Conservation (phyloP, 92 coral and sea anemone species). For the Parazoanthus darwini region DNA sequence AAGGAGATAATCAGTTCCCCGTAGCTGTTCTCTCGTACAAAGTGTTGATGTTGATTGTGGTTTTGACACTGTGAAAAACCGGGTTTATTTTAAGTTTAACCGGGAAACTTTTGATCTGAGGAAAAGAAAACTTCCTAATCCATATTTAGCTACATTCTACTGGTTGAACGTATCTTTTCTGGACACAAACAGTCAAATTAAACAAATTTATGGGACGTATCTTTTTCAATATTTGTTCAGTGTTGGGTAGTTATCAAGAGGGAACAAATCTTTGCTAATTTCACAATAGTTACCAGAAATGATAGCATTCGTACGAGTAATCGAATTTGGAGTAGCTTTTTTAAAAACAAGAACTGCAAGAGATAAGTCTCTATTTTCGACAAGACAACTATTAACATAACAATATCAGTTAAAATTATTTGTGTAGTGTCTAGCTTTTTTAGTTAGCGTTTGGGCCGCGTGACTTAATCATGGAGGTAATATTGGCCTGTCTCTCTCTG, state of each 20-base stretch:
- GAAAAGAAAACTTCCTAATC: constrained; percentile 23
- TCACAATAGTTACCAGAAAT: background rate
- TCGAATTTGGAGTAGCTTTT: constrained; percentile 5
- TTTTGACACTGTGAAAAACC: constrained; percentile 18
- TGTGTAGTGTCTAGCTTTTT: background rate
- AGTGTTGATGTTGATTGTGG: constrained; percentile 25
- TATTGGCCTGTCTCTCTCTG: constrained; percentile 19
- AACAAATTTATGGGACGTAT: constrained; percentile 21
- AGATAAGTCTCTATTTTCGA: constrained; percentile 4
- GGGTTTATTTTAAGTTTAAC: background rate
- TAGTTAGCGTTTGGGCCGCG: constrained; percentile 23
- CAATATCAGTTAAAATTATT: constrained; percentile 19
- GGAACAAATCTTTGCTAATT: constrained; percentile 20
- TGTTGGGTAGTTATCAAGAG: background rate
- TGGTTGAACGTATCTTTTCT: constrained; percentile 11
- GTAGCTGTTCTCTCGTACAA: background rate
- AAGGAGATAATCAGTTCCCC: constrained; percentile 1
- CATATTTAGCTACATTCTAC: background rate
- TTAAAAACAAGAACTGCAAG: constrained; percentile 6
- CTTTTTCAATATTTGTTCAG: constrained; percentile 26
- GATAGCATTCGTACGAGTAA: background rate
- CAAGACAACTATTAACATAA: constrained; percentile 25
- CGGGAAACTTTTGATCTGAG: constrained; percentile 30
- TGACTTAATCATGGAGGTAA: background rate
- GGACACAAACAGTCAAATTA: constrained; percentile 36